These are phyloP conservation scores for Micrasema longulum DNA, from an alignment of 1,140 invertebrate genomes.

Conservation along the genomic window DNA sequence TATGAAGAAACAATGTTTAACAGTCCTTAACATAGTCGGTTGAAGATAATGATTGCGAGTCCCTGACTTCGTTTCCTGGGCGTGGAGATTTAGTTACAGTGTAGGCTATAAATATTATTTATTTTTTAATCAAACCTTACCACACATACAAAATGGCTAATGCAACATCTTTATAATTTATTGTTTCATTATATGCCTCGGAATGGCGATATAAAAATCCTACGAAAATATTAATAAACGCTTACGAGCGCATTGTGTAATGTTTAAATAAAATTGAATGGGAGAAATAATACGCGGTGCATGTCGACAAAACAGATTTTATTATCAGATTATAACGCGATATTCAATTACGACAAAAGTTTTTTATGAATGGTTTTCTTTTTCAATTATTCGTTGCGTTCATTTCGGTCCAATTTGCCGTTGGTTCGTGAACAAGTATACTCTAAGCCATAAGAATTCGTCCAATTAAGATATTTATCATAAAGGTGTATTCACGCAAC, in stretches of 20 bases:
- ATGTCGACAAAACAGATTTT: constrained; percentile 25
- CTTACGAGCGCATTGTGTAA: not conserved
- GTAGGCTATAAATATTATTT: constrained; percentile 40
- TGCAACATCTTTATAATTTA: constrained; percentile 36
- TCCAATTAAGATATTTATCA: constrained; percentile 53
- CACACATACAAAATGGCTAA: constrained; percentile 35
- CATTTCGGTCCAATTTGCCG: constrained; percentile 29
- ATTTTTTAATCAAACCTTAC: constrained; percentile 43
- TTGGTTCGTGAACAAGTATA: constrained; percentile 16
- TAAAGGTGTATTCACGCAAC: constrained; percentile 51
- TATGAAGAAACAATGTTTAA: too few relatives aligned
- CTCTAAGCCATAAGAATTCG: constrained; percentile 37
- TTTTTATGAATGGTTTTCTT: not conserved
- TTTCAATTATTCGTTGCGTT: constrained; percentile 25
- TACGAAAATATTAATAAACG: constrained; percentile 19
- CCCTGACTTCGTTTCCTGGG: constrained; percentile 29
- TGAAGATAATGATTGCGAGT: not conserved
- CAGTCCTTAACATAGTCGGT: too few relatives aligned
- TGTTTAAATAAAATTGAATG: not conserved
- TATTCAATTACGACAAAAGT: constrained; percentile 37
- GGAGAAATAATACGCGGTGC: not conserved
- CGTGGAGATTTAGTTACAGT: constrained; percentile 37
- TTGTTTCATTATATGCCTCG: constrained; percentile 31
- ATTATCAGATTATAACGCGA: not conserved
- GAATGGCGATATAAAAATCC: constrained; percentile 21